Conservation (phyloP, 1,140 invertebrate genomes). For the Myzus persicae region DNA sequence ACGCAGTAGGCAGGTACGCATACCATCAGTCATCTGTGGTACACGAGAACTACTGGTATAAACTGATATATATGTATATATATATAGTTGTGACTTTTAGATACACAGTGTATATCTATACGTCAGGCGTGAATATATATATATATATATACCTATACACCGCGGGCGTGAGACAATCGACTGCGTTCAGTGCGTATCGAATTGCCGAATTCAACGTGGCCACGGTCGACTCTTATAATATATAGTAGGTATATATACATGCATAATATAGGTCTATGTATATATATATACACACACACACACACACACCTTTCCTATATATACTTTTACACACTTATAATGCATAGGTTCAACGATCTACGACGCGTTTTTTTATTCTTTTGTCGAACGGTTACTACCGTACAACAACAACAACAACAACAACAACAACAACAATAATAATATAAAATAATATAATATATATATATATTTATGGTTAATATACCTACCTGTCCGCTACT, state of each 20-base stretch:
- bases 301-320: not conserved
- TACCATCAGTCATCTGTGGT: not conserved
- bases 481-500: not conserved
- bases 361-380: not conserved
- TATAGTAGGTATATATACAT: not conserved
- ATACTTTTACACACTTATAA: constrained; percentile 25
- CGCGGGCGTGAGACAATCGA: constrained; percentile 37
- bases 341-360: constrained; percentile 36
- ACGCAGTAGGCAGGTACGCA: not conserved
- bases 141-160: not conserved
- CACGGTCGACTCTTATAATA: constrained; percentile 21
- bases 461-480: not conserved
- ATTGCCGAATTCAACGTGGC: constrained; percentile 16
- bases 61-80: not conserved
- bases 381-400: constrained; percentile 9
- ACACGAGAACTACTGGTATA: not conserved
- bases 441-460: constrained; percentile 8
- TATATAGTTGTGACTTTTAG: not conserved
- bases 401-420: not conserved
- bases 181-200: constrained; percentile 15
- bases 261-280: not conserved
- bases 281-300: not conserved
- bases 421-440: not conserved
- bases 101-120: not conserved
- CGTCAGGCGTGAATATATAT: not conserved